Base-by-base conservation (phyloP, 2,888 invertebrate genomes). In the Drosophila acutilabella region DNA sequence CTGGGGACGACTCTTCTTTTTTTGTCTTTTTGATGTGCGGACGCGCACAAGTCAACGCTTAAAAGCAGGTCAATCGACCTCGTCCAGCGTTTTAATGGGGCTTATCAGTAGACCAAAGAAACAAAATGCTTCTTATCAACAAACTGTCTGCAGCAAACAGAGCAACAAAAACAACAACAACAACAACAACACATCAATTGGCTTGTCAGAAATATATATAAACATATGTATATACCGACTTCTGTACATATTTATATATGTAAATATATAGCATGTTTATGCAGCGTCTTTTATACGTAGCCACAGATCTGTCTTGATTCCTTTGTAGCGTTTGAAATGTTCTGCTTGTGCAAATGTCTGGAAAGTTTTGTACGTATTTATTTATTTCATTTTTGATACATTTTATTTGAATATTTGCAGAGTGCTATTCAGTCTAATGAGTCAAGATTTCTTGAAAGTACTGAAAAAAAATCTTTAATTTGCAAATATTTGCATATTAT, bases 11-110 rank as follows among this genome's bases (percentile, higher is more conserved):
- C 65, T 66, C 71, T 76, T 81, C 72, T 48, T 50, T 36, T 36
- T 36, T 30, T 76, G 78, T 74, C 48, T 50, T 36, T 36, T 36
- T 30, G 69, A 73, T 79, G 81, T 66, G 69, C 71, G 73, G 56
- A 74, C 69, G 71, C 64, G 59, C 74, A 77, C 74, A 84, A 80
- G 78, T 64, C 70, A 53, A 57, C 78, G 74, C 84, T 84, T 85
- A 82, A 86, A 86, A 88, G 76, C 81, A 75, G 90, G 89, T 90
- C 90, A 86, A 70, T 79, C 77, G 90, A 91, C 89, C 90, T 85
- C 83, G 77, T 62, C 59, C 72, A 71, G 67, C 59, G 56, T 64
- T 77, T 78, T 75, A 80, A 82, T 80, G 86, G 76, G 73, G 70
- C 84, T 89, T 88, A 89, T 85, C 86, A 78, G 88, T 58, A 61